These are phyloP conservation scores for Erebia palarica DNA, from an alignment of 2,888 invertebrate genomes.

Conservation along the genomic window DNA sequence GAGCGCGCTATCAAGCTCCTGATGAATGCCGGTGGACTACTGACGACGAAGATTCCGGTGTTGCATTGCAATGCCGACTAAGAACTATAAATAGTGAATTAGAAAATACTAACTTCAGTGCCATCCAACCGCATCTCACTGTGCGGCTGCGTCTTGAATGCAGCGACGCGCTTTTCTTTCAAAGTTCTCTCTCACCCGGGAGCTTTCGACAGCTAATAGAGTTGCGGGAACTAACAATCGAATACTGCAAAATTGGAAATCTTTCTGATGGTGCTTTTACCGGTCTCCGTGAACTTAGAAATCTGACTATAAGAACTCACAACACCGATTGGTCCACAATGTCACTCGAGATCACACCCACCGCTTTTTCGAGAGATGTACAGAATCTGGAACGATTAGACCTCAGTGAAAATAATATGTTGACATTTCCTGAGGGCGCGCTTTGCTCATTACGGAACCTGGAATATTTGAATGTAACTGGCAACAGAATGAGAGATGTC, in stretches of 20 bases:
- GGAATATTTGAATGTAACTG: conserved; percentile 89
- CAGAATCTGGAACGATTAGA: conserved; percentile 88
- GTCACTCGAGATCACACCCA: conserved; percentile 88
- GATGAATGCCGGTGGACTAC: conserved; percentile 92
- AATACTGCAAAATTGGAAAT: conserved; percentile 92
- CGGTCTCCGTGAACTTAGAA: conserved; percentile 89
- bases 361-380: conserved; percentile 88
- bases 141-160: conserved; percentile 89
- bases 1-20: conserved; percentile 89
- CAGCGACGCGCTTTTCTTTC: conserved; percentile 90
- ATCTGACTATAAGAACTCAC: conserved; percentile 91
- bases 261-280: conserved; percentile 91
- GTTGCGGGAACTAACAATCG: conserved; percentile 89
- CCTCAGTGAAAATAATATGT: conserved; percentile 91
- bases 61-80: conserved; percentile 88
- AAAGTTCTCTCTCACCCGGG: conserved; percentile 89
- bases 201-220: conserved; percentile 90
- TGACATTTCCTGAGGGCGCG: conserved; percentile 89
- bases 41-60: conserved; percentile 85
- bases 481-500: conserved; percentile 89
- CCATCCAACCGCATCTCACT: conserved; percentile 91
- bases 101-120: conserved; percentile 91
- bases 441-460: conserved; percentile 89
- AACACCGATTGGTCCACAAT: conserved; percentile 93
- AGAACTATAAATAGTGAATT: conserved; percentile 91